Base-by-base conservation (phyloP, 2,797 vertebrate species). In the Malurus splendens region DNA sequence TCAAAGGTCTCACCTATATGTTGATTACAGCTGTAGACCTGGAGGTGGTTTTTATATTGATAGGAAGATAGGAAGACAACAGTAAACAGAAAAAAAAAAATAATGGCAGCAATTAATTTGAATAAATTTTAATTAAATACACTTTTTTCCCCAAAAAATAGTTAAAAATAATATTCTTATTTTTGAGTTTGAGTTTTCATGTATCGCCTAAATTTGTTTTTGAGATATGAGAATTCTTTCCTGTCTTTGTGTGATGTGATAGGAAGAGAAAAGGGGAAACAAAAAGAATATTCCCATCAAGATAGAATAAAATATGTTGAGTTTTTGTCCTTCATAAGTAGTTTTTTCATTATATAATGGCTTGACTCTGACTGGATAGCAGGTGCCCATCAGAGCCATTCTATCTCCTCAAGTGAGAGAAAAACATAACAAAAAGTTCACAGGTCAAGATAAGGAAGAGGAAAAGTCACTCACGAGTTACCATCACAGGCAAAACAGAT, bases 51-150 rank as follows among this genome's bases (percentile, higher is more conserved):
- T 95, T 87, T 87, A 64, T 78, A 89, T 50, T 92, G 82, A 90
- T 67, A 56, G 84, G 68, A 78, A 93, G 61, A 91, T 33, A 96
- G 92, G 91, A 97, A 97, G 96, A 96, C 90, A 93, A 95, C 91
- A 90, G 91, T 95, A 93, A 96, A 96, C 85, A 97, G 92, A 96
- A 72, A 41, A 32, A 32, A 32, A 32, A 32, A 90, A 82, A 92
- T 94, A 94, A 86, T 71, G 66, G 85, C 92, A 48, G 86, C 59
- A 79, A 80, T 94, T 96, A 96, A 94, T 97, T 72, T 92, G 81
- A 93, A 95, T 96, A 95, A 95, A 93, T 96, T 86, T 78, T 86
- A 95, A 92, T 84, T 78, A 92, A 90, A 20, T 68, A 41, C 13
- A 28, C 6, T 0, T 48, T 51, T 32, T 36, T 61, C 13, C 36